Evolutionary conservation across 2,113 vertebrate genomes (phyloP), one percentile per base, ranked within the genome.

Genomic region (Gambusia holbrooki): DNA sequence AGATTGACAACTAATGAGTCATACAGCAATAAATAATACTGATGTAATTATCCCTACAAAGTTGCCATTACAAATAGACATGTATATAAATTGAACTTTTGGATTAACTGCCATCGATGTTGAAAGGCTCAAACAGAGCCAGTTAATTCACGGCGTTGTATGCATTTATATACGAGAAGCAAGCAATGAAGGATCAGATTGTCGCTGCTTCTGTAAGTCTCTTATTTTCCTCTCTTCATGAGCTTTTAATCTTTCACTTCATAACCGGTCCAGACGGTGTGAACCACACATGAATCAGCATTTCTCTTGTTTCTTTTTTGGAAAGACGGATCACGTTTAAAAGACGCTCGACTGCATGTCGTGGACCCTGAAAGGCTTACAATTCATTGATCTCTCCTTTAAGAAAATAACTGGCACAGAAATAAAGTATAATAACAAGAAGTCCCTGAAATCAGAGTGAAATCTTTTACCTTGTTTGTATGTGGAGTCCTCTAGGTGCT

Each of bases 391-490:
- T 62, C 1, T 11, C 14, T 67, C 62, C 14, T 7, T 71, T 68
- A 27, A 15, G 27, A 11, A 5, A 65, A 30, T 13, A 1, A 25
- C 10, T 48, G 4, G 2, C 7, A 10, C 6, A 1, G 6, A 76
- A 60, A 58, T 35, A 17, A 73, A 48, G 66, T n/a, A 1, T 28
- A 2, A 1, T 28, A 2, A 70, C 8, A 65, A 35, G 33, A 35
- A 73, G 15, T 29, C 1, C 22, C 54, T 75, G 3, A 87, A 89
- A 87, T 73, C 40, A 86, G 75, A 89, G 69, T 33, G 11, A 19
- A 63, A 73, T 35, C 66, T 66, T 89, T 90, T 76, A 93, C 90
- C 92, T 67, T 37, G 42, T 32, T 30, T 67, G 40, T 61, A 8
- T 54, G 48, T 42, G 1, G 8, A 27, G 65, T 81, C 66, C 33